These are phyloP conservation scores for Etia nguti DNA, from an alignment of 2,113 vertebrate genomes.

Conservation along the genomic window DNA sequence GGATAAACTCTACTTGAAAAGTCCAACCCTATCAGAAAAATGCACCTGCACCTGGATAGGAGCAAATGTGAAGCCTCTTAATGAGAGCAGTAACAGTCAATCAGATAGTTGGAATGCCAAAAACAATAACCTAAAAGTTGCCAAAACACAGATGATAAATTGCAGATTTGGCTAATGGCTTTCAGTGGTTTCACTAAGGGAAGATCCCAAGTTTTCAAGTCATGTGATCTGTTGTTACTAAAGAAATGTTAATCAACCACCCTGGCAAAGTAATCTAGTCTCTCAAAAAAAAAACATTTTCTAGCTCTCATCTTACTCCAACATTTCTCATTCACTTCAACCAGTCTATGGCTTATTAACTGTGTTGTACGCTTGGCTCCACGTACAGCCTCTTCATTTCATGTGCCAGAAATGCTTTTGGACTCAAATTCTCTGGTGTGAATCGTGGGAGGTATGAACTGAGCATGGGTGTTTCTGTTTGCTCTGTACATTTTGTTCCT, in stretches of 20 bases:
- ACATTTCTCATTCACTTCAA: background rate
- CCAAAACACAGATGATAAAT: background rate
- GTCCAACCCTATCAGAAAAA: background rate
- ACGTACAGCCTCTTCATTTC: constrained; percentile 25
- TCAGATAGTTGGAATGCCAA: background rate
- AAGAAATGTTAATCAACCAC: background rate
- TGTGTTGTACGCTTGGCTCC: constrained; percentile 3
- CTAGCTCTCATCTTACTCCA: background rate
- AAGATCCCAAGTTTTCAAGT: background rate
- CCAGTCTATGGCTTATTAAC: background rate
- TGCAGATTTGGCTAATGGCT: background rate
- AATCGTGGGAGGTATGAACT: constrained; percentile 43
- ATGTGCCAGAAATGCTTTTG: constrained; percentile 34
- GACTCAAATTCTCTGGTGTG: constrained; percentile 45
- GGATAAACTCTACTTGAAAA: background rate
- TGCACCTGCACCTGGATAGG: background rate
- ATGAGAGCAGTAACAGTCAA: background rate
- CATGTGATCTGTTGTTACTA: background rate
- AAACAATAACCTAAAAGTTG: background rate
- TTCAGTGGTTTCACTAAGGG: background rate
- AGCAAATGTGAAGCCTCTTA: background rate
- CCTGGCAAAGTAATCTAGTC: background rate
- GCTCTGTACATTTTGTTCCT: constrained; percentile 64
- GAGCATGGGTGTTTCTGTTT: constrained; percentile 52
- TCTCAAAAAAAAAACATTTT: background rate